Evolutionary conservation across 2,888 invertebrate species (phyloP), one percentile per base, ranked within the genome.

Genomic region (Nysson spinosus): DNA sequence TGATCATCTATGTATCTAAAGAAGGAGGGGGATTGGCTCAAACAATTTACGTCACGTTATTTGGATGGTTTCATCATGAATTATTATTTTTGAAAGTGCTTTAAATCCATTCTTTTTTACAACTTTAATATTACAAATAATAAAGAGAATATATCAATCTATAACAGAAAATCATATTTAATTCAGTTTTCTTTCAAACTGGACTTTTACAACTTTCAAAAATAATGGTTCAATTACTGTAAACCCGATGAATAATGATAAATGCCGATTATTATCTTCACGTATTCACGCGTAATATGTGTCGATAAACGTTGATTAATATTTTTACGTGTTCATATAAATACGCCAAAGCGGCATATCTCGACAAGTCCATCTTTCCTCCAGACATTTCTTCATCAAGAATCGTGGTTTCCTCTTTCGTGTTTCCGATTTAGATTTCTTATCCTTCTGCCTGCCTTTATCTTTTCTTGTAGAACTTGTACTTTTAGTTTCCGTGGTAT

Each of bases 261-360:
- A n/a, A n/a, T n/a, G n/a, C n/a, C n/a, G n/a, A n/a, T n/a, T n/a
- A n/a, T n/a, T n/a, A n/a, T n/a, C n/a, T n/a, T n/a, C n/a, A n/a
- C n/a, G n/a, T n/a, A n/a, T n/a, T n/a, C n/a, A 20, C 11, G 24
- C 1, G 14, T 32, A 3, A 4, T 6, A 3, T 4, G 11, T n/a
- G n/a, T n/a, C n/a, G n/a, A n/a, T n/a, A 22, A 17, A 16, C 9
- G n/a, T 9, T 30, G 9, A 4, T 12, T 5, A n/a, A 19, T 5
- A 57, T 11, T 12, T 71, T 76, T 67, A 83, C 83, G 69, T 52
- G 22, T 79, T 77, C 72, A 77, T 68, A 32, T 76, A 82, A 35
- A 66, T 40, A 5, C 70, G 65, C 83, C 83, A 83, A 12, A 75
- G 49, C 0, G 81, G 63, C n/a, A 62, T 44, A 0, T 69, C 69